Base-by-base conservation (phyloP, 1,140 invertebrate genomes). In the Drosophila orosa region DNA sequence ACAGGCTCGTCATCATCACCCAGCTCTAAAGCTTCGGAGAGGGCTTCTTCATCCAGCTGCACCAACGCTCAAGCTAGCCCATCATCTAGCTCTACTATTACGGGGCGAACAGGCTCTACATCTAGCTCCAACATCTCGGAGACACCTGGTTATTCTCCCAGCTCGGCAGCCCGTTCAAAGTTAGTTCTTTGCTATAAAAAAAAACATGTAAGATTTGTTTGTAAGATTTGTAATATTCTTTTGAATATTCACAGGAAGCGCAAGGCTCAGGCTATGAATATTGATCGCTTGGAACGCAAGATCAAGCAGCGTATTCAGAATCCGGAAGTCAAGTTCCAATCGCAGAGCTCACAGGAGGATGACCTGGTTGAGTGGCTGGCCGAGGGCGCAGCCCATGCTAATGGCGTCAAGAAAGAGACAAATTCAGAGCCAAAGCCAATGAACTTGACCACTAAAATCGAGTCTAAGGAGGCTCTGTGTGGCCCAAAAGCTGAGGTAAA, bases 341-440 rank as follows among this genome's bases (percentile, higher is more conserved):
- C 72, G 13, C 71, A 91, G 33, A 91, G 90, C 47, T 48, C 52
- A 5, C 80, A 89, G 39, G 89, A 90, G 29, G 42, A 57, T 3
- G n/a, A 48, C 6, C 6, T 66, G 1, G 45, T 44, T 1, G 52
- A 54, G 0, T 39, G 37, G 9, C 13, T 69, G 2, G 5, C 12
- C 1, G 12, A 57, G 9, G 15, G 10, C 6, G 7, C 15, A 8
- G n/a, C n/a, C 5, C 4, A 48, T 17, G n/a, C 13, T n/a, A n/a
- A n/a, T 4, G n/a, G 8, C 4, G 6, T 22, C 27, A 33, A 31
- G 15, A 3, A 19, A 10, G 17, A 44, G 17, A 1, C 6, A n/a
- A 12, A 13, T 6, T 7, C 19, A 1, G 19, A 2, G 1, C 3
- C 22, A 5, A 45, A 5, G 6, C 22, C n/a, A 35, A 27, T 4